Percentiles rank a stretch among this genome's conserved stretches.
Evolutionary conservation across 2,113 vertebrate species (phyloP).

Genomic region (Cichladusa arquata): DNA sequence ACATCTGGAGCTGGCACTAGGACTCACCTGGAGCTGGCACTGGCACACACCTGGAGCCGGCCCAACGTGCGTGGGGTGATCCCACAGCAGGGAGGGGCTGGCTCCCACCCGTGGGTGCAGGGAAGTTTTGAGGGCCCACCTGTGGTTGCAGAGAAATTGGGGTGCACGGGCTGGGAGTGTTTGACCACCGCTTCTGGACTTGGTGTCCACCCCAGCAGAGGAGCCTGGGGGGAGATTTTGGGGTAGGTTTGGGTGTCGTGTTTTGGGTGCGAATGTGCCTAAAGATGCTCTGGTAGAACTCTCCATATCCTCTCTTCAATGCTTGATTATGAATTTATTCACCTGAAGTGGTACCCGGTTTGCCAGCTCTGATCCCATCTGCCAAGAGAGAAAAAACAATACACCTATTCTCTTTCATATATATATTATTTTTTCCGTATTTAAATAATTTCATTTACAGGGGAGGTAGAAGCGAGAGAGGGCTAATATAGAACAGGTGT

Average conservation of each 20-base stretch:
- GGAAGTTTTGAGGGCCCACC: background rate
- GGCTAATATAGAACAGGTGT: conserved; percentile 62
- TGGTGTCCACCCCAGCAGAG: no score
- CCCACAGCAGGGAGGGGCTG: background rate
- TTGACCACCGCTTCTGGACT: accelerated
- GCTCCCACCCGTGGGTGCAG: background rate
- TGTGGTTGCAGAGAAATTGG: background rate
- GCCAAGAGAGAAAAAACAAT: conserved; percentile 34
- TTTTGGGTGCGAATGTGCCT: background rate
- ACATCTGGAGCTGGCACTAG: no score
- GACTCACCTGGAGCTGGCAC: no score
- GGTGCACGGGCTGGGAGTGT: accelerated
- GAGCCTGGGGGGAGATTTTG: background rate
- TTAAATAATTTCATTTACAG: conserved; percentile 60
- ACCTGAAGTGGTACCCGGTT: background rate
- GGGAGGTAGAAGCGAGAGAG: conserved; percentile 31
- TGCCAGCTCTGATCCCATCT: background rate
- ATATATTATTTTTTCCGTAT: background rate
- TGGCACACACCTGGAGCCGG: background rate
- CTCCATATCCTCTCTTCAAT: accelerated
- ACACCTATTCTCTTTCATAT: background rate
- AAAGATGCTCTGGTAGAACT: background rate
- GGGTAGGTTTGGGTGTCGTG: accelerated
- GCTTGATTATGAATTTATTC: background rate
- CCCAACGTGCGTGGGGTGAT: background rate